phyloP scores from a whole-genome alignment of 2,113 vertebrate species.

The Pygathrix nemaeus region DNA sequence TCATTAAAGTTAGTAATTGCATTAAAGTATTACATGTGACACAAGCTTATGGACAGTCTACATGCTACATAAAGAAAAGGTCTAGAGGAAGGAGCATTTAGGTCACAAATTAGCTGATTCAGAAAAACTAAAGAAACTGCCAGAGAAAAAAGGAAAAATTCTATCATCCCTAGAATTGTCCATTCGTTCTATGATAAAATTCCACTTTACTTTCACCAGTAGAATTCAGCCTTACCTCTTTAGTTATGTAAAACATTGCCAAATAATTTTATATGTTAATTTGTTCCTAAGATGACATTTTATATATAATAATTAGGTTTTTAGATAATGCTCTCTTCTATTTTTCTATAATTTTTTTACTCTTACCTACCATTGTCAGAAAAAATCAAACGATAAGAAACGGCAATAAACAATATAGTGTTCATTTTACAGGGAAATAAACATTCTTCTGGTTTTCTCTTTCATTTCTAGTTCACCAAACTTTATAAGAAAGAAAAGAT shows the following conservation, averaged over 20 bases:
- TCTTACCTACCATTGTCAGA: not conserved
- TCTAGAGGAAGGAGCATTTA: not conserved
- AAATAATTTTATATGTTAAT: not conserved
- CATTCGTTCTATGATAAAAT: not conserved
- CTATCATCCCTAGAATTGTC: not conserved
- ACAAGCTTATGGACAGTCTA: not conserved
- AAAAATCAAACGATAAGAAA: not conserved
- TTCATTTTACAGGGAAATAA: not conserved
- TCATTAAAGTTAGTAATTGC: not conserved
- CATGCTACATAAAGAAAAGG: not conserved
- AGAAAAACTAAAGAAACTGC: not conserved
- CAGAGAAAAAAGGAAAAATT: not conserved
- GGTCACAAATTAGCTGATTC: not conserved
- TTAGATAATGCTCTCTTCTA: not conserved
- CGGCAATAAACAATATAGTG: not conserved
- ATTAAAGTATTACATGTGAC: not conserved
- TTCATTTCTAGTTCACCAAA: not conserved
- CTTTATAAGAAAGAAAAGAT: not conserved
- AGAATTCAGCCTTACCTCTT: not conserved
- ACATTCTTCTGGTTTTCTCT: not conserved
- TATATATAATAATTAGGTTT: not conserved
- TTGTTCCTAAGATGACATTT: not conserved
- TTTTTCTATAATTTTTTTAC: not conserved
- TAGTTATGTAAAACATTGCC: not conserved
- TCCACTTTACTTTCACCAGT: not conserved